Base-by-base conservation (phyloP, 1,140 invertebrate species). In the Drosophila rhopaloa region DNA sequence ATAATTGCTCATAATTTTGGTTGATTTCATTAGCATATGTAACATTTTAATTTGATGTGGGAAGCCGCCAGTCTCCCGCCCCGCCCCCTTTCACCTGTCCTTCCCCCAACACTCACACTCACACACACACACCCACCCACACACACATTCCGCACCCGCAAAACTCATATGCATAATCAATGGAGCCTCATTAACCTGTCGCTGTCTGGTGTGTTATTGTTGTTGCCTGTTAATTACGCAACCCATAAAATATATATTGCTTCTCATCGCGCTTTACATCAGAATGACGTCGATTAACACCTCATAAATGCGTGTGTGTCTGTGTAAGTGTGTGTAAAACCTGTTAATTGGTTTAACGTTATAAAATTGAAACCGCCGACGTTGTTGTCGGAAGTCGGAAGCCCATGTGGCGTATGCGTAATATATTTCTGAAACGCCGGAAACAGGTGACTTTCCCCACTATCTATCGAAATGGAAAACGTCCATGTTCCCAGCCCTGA, bases 231-330 rank as follows among this genome's bases (percentile, higher is more conserved):
- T 86, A 86, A 86, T 86, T 86, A 88, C 84, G 80, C 75, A 71
- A 47, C 41, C 57, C 74, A 78, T 78, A 78, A 76, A 76, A 76
- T 76, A 76, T 76, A 76, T 76, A 76, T 75, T 54, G 59, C 55
- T 77, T 80, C 83, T 83, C 84, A 88, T 77, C 79, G 80, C 79
- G 63, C 51, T 85, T 85, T 85, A 85, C 82, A 85, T 85, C 81
- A 86, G 79, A 88, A 89, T 88, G 76, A 89, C 84, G 84, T 73
- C 83, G 84, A 88, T 88, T 88, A 88, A 88, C 83, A 88, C 83
- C 84, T 88, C 63, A 78, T 58, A 58, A 61, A 62, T 76, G 38
- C 55, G 14, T 13, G 35, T 13, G 41, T 27, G 24, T 46, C 53
- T 54, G 24, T 57, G 32, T 35, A 35, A 32, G n/a, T 59, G 56